Conservation (phyloP, 2,113 vertebrate genomes). For the Zapus hudsonius region DNA sequence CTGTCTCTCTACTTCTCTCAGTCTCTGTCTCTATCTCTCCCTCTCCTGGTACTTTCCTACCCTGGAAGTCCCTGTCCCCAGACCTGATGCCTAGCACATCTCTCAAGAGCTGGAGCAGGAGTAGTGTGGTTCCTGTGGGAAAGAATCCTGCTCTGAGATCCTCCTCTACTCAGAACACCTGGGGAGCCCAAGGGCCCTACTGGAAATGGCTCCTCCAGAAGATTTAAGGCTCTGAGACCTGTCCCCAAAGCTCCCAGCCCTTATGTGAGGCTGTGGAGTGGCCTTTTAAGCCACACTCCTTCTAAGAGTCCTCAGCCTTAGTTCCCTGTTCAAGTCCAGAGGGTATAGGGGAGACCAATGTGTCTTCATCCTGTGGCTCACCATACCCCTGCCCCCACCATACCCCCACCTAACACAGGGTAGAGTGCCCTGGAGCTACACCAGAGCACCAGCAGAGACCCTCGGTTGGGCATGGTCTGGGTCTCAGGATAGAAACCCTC, state of each 20-base stretch:
- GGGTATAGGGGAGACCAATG: fast-evolving
- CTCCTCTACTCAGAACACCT: not conserved
- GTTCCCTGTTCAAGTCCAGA: fast-evolving
- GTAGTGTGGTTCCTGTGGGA: fast-evolving
- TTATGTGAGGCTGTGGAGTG: not conserved
- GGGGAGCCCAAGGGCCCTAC: not conserved
- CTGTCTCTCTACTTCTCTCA: fast-evolving
- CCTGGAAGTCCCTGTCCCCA: fast-evolving
- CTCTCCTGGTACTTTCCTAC: not conserved
- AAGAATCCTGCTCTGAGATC: not conserved
- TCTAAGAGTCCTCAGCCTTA: fast-evolving
- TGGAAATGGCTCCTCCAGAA: not conserved
- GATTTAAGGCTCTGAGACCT: fast-evolving
- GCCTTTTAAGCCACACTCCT: fast-evolving
- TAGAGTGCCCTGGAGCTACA: not conserved
- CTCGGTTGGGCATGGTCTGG: not conserved
- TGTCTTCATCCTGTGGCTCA: not conserved
- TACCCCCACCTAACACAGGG: not conserved
- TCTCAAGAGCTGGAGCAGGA: not conserved
- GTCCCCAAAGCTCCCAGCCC: not conserved
- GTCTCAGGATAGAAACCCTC: not conserved
- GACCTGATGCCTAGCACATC: fast-evolving
- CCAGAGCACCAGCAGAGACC: not conserved
- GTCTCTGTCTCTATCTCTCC: too few species aligned
- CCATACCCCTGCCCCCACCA: too few species aligned